Percentiles rank a stretch among this genome's conserved stretches.
phyloP scores from a whole-genome alignment of 2,888 invertebrate genomes.

The Nemotelus pantherinus region DNA sequence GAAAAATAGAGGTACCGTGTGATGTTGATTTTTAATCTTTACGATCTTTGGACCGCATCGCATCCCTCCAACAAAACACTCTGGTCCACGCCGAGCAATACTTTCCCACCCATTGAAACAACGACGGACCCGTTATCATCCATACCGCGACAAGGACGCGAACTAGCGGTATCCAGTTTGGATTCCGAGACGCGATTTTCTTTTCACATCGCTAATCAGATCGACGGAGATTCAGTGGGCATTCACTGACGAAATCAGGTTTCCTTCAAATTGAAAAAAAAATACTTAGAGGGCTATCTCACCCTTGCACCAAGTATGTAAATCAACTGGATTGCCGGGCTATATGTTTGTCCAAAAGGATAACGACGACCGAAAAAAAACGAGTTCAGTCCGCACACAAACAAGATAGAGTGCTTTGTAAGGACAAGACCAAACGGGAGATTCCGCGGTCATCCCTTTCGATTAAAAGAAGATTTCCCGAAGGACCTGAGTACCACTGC shows the following conservation, averaged over 20 bases:
- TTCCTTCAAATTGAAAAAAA: constrained; percentile 29
- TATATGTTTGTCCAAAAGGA: constrained; percentile 11
- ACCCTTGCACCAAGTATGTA: constrained; percentile 11
- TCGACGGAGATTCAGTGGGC: constrained; percentile 11
- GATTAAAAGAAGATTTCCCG: constrained; percentile 31
- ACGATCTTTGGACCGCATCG: constrained; percentile 33
- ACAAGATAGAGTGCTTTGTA: constrained; percentile 23
- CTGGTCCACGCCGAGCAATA: not conserved
- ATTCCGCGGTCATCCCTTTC: constrained; percentile 39
- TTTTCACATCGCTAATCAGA: constrained; percentile 45
- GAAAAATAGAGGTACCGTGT: not conserved
- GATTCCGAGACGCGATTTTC: constrained; percentile 35
- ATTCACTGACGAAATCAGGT: constrained; percentile 12
- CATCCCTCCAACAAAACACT: constrained; percentile 27
- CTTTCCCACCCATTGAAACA: constrained; percentile 41
- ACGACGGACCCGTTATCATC: constrained; percentile 38
- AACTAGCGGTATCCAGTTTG: not conserved
- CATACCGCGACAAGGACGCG: no score
- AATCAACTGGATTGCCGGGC: constrained; percentile 20
- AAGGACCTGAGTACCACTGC: constrained; percentile 10
- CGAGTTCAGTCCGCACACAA: constrained; percentile 12
- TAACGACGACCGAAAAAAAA: constrained; percentile 12
- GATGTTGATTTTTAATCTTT: constrained; percentile 38
- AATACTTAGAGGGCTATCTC: not conserved
- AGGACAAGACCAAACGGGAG: constrained; percentile 25